These are phyloP conservation scores for Panagrolaimus sp. DNA, from an alignment of 1,140 invertebrate species.

Conservation along the genomic window DNA sequence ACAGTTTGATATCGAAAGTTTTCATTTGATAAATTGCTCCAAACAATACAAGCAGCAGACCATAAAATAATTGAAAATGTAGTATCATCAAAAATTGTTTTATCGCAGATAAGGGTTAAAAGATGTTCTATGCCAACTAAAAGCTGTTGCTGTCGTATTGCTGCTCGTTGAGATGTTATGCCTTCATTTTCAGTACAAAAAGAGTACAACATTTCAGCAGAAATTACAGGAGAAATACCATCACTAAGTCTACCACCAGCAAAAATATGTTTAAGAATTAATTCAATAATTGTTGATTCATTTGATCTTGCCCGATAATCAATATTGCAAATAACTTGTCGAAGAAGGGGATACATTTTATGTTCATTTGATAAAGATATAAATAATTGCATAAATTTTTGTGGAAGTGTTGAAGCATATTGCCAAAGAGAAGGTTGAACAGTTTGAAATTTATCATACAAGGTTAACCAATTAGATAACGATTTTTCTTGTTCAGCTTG, in stretches of 20 bases:
- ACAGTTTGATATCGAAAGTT: background rate
- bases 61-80: conserved; percentile 29
- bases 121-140: conserved; percentile 23
- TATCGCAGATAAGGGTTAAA: conserved; percentile 3
- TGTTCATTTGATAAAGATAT: background rate
- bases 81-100: background rate
- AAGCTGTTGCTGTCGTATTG: conserved; percentile 25
- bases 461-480: background rate
- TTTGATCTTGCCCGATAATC: background rate
- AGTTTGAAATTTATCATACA: background rate
- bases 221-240: background rate
- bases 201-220: background rate
- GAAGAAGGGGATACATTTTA: background rate
- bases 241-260: background rate
- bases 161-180: conserved; percentile 3
- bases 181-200: background rate
- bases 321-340: background rate
- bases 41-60: conserved; percentile 32
- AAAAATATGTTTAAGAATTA: background rate
- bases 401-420: background rate
- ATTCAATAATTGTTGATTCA: background rate
- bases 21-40: conserved; percentile 17
- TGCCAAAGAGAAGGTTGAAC: background rate
- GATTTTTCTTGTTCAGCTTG: background rate
- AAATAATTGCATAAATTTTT: background rate